A percentile compares a stretch with the other conserved stretches of the same genome.
Conservation (phyloP, 2,797 vertebrate species). For the Tangara arthus region DNA sequence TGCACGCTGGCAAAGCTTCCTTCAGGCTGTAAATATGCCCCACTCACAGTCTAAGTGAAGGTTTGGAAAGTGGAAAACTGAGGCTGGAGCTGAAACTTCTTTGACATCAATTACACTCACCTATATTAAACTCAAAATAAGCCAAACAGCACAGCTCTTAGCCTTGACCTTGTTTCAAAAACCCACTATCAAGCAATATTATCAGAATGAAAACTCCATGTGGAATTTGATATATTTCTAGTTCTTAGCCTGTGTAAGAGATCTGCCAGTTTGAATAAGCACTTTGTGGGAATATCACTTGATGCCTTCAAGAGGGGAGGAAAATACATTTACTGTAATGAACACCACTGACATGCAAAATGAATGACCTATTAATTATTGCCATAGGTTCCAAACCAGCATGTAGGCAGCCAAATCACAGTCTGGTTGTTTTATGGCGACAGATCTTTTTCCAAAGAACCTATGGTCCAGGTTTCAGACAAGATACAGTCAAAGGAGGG, state of each 20-base stretch:
- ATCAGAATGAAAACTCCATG: neutral
- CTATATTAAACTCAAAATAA: neutral
- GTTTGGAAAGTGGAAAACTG: neutral
- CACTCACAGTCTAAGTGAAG: neutral
- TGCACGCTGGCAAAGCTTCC: neutral
- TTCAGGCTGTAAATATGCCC: neutral
- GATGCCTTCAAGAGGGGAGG: neutral
- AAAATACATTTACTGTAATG: constrained; percentile 24
- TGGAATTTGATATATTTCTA: neutral
- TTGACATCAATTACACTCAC: neutral
- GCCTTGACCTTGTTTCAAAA: neutral
- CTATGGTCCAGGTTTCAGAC: neutral
- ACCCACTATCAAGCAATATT: neutral
- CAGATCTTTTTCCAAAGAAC: neutral
- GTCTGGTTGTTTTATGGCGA: neutral
- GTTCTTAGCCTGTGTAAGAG: neutral
- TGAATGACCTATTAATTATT: constrained; percentile 20
- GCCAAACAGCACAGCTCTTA: neutral
- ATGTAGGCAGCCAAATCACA: neutral
- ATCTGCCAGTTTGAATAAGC: constrained; percentile 30
- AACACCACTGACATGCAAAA: constrained; percentile 25
- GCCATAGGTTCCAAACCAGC: neutral
- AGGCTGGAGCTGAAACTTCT: neutral
- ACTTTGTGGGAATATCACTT: neutral
- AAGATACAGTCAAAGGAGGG: neutral